Evolutionary conservation across 2,113 vertebrate genomes (phyloP), one percentile per base, ranked within the genome.

Genomic region (Epinephelus cyanopodus): DNA sequence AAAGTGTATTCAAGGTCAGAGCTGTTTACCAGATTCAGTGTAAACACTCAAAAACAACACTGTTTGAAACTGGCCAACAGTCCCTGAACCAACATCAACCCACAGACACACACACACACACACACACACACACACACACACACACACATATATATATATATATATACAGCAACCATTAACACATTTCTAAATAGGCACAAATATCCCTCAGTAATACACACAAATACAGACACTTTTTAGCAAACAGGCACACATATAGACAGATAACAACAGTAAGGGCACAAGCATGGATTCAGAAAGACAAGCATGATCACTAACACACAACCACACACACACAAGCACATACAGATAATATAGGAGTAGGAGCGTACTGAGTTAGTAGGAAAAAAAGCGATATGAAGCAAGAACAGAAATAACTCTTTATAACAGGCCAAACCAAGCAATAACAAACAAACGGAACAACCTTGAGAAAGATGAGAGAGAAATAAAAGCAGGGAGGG

Each of bases 1-100:
- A 84, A 83, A 75, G 90, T 92, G 87, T 89, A 78, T 85, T 91
- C 90, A 90, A 95, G 94, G 94, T 95, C 93, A 94, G 89, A 84
- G 57, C 67, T 90, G 90, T 89, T 91, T 89, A 86, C 83, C 79
- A 79, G 83, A 61, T 52, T 66, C 77, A 78, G 65, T 61, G 84
- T 71, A 89, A 90, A 86, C 83, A 89, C 56, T 79, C 65, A 84
- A 68, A 89, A 58, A 70, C 79, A 75, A 80, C 78, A 79, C 27
- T 27, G 80, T 79, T 78, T 77, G 58, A 79, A 61, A 58, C 42
- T 70, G 76, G 79, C 68, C 79, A 85, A 66, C 89, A 83, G 77
- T 76, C 64, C 67, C 77, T 80, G 71, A 87, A 80, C 53, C 37
- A 82, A 87, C 23, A 86, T 74, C 39, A 67, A 0, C 25, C 27